These are phyloP conservation scores for Elmis aenea DNA, from an alignment of 2,888 invertebrate genomes.

Conservation along the genomic window DNA sequence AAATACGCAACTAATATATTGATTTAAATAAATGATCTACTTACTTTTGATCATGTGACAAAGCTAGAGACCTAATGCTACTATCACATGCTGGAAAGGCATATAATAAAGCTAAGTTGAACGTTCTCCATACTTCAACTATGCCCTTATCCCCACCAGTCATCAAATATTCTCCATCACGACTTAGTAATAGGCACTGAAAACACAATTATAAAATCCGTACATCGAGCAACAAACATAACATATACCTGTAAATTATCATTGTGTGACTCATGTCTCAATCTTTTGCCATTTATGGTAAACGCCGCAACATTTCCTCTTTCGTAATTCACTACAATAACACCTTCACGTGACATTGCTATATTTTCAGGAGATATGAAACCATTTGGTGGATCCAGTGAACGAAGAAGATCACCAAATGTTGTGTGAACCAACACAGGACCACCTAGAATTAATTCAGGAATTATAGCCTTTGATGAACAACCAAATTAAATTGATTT, in stretches of 20 bases:
- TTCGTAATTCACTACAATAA: conserved; percentile 91
- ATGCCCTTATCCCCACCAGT: conserved; percentile 96
- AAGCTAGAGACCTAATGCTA: conserved; percentile 87
- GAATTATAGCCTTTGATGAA: too few species aligned
- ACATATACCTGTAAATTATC: conserved; percentile 85
- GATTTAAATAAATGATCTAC: too few species aligned
- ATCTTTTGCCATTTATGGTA: conserved; percentile 87
- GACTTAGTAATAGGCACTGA: conserved; percentile 85
- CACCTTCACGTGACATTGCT: conserved; percentile 93
- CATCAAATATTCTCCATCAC: conserved; percentile 98
- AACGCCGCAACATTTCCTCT: conserved; percentile 89
- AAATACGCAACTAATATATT: too few species aligned
- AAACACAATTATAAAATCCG: conserved; percentile 29
- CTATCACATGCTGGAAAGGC: conserved; percentile 97
- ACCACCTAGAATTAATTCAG: conserved; percentile 80
- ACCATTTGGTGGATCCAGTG: conserved; percentile 76
- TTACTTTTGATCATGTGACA: conserved; percentile 98
- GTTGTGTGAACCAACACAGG: conserved; percentile 97
- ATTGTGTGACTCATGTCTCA: conserved; percentile 87
- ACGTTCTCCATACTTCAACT: conserved; percentile 97
- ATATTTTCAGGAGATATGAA: conserved; percentile 79
- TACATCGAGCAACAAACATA: background rate
- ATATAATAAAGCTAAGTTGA: conserved; percentile 93
- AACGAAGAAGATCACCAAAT: conserved; percentile 90
- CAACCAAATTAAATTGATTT: conserved; percentile 3